These are phyloP conservation scores for Laticauda colubrina DNA, from an alignment of 2,113 vertebrate species.

Conservation along the genomic window DNA sequence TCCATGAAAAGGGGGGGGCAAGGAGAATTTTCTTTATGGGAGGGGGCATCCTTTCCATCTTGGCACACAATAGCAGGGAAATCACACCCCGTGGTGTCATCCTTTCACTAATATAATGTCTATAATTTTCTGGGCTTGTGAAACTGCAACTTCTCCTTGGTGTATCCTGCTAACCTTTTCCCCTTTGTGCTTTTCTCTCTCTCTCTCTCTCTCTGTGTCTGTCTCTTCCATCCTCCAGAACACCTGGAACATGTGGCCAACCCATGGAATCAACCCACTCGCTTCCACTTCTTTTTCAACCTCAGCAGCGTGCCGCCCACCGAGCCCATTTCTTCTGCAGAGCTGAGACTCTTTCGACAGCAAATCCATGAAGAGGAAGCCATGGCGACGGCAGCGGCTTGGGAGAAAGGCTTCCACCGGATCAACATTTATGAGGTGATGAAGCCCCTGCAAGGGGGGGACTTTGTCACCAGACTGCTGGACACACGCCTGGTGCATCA, in stretches of 20 bases:
- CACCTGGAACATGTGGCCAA: constrained; percentile 84
- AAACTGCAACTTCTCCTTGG: not conserved
- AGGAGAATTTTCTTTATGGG: not conserved
- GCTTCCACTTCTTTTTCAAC: constrained; percentile 91
- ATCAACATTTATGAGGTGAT: constrained; percentile 98
- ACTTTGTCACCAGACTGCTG: constrained; percentile 90
- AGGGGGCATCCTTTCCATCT: not conserved
- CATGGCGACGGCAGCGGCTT: constrained; percentile 40
- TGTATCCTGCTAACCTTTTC: not conserved
- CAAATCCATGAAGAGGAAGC: constrained; percentile 68
- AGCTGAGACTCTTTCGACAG: constrained; percentile 91
- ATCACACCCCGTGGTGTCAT: not conserved
- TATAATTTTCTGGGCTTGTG: not conserved
- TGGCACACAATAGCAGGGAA: not conserved
- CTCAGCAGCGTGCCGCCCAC: constrained; percentile 94
- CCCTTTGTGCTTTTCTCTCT: not conserved
- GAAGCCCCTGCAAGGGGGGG: constrained; percentile 78
- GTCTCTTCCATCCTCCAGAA: constrained; percentile 68
- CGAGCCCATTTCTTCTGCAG: constrained; percentile 92
- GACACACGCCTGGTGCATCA: constrained; percentile 93
- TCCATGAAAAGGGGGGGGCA: not conserved
- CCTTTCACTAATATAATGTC: not conserved
- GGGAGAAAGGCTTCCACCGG: constrained; percentile 81
- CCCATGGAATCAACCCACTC: constrained; percentile 60
- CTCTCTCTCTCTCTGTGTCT: not conserved